These are phyloP conservation scores for Stegodyphus dumicola DNA, from an alignment of 1,140 invertebrate genomes.

Conservation along the genomic window DNA sequence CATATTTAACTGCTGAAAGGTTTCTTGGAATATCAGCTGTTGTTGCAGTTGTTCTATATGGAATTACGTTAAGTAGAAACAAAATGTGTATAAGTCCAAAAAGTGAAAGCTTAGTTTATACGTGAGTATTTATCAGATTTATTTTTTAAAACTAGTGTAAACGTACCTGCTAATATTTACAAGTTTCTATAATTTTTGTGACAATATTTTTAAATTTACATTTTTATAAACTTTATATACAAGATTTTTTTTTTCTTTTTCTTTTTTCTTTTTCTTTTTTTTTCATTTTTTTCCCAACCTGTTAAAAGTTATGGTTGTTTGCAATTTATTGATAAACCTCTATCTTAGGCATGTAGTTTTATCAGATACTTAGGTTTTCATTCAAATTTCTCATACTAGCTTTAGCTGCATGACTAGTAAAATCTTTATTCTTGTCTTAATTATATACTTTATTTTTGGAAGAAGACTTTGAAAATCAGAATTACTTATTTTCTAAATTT, in stretches of 20 bases:
- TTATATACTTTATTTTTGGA: too few species aligned
- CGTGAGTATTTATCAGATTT: slow-evolving; percentile 63
- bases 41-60: slow-evolving; percentile 69
- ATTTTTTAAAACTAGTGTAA: neutral
- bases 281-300: too few species aligned
- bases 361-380: too few species aligned
- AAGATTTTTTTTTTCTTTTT: neutral
- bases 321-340: too few species aligned
- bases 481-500: too few species aligned
- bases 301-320: too few species aligned
- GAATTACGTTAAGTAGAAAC: slow-evolving; percentile 68
- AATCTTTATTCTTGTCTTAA: too few species aligned
- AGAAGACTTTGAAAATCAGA: too few species aligned
- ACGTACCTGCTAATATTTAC: neutral
- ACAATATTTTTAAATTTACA: neutral
- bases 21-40: slow-evolving; percentile 70
- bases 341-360: too few species aligned
- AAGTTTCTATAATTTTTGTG: neutral
- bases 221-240: neutral
- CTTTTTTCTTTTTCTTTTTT: too few species aligned
- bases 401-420: too few species aligned
- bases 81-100: slow-evolving; percentile 70
- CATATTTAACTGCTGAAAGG: slow-evolving; percentile 69
- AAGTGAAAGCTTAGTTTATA: slow-evolving; percentile 69
- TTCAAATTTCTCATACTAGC: too few species aligned